Evolutionary conservation across 2,113 vertebrate genomes (phyloP).

Genomic region (Lophochroa leadbeateri): DNA sequence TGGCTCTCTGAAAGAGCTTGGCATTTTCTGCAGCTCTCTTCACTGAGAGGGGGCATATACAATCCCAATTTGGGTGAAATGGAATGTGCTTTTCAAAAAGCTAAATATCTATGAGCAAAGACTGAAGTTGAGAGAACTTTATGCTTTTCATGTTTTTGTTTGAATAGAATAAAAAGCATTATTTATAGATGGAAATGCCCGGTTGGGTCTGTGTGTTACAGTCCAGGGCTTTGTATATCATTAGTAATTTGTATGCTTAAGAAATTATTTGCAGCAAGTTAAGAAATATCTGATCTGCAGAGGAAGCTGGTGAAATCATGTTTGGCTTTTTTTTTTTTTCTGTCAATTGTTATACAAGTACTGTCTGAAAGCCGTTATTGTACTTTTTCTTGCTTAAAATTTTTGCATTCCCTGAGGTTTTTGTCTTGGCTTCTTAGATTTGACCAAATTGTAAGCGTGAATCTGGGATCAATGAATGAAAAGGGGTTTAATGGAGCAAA

Average conservation of each 20-base stretch:
- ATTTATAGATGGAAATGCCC: background rate
- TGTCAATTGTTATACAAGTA: background rate
- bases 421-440: background rate
- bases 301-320: background rate
- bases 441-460: background rate
- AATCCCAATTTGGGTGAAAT: accelerated
- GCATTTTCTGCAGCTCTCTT: background rate
- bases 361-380: background rate
- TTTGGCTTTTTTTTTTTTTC: background rate
- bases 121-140: background rate
- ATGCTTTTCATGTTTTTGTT: background rate
- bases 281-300: background rate
- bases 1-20: background rate
- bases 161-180: too few species aligned
- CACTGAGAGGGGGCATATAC: accelerated
- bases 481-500: background rate
- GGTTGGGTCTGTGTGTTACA: accelerated
- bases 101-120: background rate
- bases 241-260: accelerated
- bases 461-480: background rate
- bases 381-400: background rate
- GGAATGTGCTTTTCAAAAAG: background rate
- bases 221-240: background rate
- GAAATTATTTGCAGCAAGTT: background rate
- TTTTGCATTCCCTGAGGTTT: background rate